phyloP scores from a whole-genome alignment of 2,797 vertebrate species.

The Hafferia zeledoni region DNA sequence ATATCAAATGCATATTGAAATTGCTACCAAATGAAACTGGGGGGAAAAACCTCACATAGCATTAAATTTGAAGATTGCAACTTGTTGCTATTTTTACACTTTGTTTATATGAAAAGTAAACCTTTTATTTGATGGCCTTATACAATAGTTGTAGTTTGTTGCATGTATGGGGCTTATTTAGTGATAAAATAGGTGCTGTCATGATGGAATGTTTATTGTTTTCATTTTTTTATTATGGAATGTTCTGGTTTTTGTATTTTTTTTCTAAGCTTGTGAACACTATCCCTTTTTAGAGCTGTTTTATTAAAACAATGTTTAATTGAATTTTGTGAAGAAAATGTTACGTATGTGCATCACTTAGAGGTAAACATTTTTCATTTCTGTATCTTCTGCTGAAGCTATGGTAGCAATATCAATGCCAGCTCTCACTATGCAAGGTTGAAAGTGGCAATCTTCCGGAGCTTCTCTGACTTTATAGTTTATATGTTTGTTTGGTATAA shows the following conservation, averaged over 20 bases:
- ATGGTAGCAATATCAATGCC: constrained; percentile 64
- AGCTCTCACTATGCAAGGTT: constrained; percentile 65
- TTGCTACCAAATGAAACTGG: constrained; percentile 56
- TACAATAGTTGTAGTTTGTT: constrained; percentile 47
- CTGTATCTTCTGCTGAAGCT: constrained; percentile 41
- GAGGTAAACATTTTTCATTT: constrained; percentile 20
- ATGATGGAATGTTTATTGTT: constrained; percentile 16
- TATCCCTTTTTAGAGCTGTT: constrained; percentile 40
- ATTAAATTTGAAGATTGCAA: constrained; percentile 49
- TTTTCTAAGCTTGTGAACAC: constrained; percentile 66
- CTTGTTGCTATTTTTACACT: constrained; percentile 51
- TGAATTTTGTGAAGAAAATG: constrained; percentile 22
- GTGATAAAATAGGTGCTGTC: constrained; percentile 43
- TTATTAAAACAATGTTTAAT: constrained; percentile 40
- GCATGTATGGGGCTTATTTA: constrained; percentile 45
- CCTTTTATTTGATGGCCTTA: constrained; percentile 54
- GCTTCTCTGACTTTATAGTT: constrained; percentile 25
- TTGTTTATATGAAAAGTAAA: constrained; percentile 53
- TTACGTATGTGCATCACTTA: constrained; percentile 11
- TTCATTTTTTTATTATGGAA: constrained; percentile 53
- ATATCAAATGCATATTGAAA: neutral
- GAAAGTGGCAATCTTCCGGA: constrained; percentile 48
- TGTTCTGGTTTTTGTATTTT: constrained; percentile 66
- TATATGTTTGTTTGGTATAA: constrained; percentile 1
- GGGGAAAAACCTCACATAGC: constrained; percentile 5